Evolutionary conservation across 2,797 vertebrate genomes (phyloP).

Genomic region (Poecile montanus): DNA sequence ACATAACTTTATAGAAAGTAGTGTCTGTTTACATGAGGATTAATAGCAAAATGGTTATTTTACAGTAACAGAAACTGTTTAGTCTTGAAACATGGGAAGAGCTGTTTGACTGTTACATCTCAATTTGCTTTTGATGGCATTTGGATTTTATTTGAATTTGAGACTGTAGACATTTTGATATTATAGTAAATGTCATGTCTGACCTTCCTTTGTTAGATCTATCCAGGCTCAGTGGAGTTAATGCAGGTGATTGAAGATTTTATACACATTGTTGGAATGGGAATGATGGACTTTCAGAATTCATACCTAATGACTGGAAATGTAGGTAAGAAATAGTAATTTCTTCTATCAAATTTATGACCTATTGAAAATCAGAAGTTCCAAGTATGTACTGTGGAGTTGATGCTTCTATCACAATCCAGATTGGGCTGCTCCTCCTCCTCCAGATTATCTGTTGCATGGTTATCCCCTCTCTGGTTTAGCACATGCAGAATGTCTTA

Average conservation of each 20-base stretch:
- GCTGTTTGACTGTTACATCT: not conserved
- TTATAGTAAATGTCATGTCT: not conserved
- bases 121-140: not conserved
- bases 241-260: constrained; percentile 99
- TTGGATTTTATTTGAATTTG: not conserved
- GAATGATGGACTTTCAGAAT: constrained; percentile 99
- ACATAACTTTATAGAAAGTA: not conserved
- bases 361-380: constrained; percentile 64
- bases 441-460: not conserved
- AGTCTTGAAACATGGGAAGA: not conserved
- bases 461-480: not conserved
- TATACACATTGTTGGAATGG: constrained; percentile 98
- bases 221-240: constrained; percentile 95
- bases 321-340: constrained; percentile 89
- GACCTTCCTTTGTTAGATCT: constrained; percentile 84
- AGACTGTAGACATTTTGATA: not conserved
- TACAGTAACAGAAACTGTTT: not conserved
- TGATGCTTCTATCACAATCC: not conserved
- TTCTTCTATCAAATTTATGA: constrained; percentile 60
- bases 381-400: constrained; percentile 48
- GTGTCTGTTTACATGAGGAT: not conserved
- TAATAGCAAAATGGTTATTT: not conserved
- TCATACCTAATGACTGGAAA: constrained; percentile 99
- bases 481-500: not conserved
- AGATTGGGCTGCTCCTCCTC: not conserved